Conservation (phyloP, 2,113 vertebrate species). For the Todiramphus saurophagus region DNA sequence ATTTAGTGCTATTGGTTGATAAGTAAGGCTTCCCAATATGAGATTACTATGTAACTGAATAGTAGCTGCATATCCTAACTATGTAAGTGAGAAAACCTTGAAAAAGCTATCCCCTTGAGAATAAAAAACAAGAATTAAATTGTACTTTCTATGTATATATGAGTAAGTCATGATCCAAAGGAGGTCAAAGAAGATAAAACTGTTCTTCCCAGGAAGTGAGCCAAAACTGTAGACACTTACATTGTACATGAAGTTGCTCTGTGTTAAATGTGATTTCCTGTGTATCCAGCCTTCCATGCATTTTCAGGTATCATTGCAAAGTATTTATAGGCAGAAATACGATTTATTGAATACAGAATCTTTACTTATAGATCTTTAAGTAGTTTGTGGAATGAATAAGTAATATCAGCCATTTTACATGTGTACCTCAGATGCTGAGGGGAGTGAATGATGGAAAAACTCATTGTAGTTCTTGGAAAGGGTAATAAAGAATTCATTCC, state of each 20-base stretch:
- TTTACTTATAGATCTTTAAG: neutral
- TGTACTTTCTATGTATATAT: neutral
- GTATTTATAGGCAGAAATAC: neutral
- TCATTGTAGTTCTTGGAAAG: neutral
- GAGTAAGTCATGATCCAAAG: neutral
- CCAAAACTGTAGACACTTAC: neutral
- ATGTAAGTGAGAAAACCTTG: neutral
- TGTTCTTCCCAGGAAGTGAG: neutral
- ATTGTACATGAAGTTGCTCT: neutral
- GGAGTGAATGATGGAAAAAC: neutral
- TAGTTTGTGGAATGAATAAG: neutral
- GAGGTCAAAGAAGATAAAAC: neutral
- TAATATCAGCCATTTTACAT: neutral
- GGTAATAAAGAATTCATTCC: conserved; percentile 2
- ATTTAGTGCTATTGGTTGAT: neutral
- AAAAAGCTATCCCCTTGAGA: neutral
- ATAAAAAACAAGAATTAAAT: neutral
- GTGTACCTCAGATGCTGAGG: neutral
- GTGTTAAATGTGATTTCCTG: neutral
- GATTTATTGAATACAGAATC: neutral
- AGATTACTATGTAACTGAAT: neutral
- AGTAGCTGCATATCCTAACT: neutral
- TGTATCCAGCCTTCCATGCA: neutral
- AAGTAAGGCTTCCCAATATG: neutral
- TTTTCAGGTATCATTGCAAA: neutral